Evolutionary conservation across 2,113 vertebrate species (phyloP), one percentile per base, ranked within the genome.

Genomic region (Picathartes gymnocephalus): DNA sequence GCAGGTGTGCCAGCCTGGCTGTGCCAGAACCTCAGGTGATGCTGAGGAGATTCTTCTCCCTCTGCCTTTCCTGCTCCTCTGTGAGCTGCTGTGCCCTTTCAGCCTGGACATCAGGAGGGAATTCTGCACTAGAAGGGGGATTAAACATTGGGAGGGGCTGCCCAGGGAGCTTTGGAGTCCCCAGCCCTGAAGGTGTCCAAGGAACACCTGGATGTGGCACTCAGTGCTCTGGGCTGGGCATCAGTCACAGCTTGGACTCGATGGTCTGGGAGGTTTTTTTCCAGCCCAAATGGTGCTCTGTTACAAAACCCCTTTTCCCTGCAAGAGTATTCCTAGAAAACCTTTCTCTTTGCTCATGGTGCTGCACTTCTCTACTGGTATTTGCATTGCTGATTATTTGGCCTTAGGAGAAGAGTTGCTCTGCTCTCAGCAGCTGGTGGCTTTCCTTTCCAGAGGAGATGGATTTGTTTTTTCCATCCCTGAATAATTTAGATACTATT

Each of bases 401-500:
- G 48, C 78, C 70, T 70, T 70, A 51, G 73, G 57, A 87, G 73
- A 54, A 69, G 58, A 51, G 70, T 76, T 81, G 42, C 40, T 81
- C 39, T 74, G 81, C 72, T 68, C 91, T 72, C 53, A 69, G 66
- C 77, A 86, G 83, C 85, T 71, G 73, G 18, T 47, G 54, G 50
- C 70, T 93, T 87, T 85, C 57, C 60, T 84, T 87, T 87, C 78
- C 56, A 44, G 44, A 57, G 53, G 85, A 85, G 53, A 88, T 61
- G 71, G 58, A 72, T 95, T 87, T 91, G 73, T 35, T 88, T 92
- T 80, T 95, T 93, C 82, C 65, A 77, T 9, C 74, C 62, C 51
- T 94, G 85, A 89, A 90, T 94, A 86, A 94, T 94, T 95, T 80
- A 90, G 81, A 13, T 61, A 28, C 85, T 80, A 37, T 61, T 80